Base-by-base conservation (phyloP, 2,113 vertebrate genomes). In the Limnothrissa miodon region DNA sequence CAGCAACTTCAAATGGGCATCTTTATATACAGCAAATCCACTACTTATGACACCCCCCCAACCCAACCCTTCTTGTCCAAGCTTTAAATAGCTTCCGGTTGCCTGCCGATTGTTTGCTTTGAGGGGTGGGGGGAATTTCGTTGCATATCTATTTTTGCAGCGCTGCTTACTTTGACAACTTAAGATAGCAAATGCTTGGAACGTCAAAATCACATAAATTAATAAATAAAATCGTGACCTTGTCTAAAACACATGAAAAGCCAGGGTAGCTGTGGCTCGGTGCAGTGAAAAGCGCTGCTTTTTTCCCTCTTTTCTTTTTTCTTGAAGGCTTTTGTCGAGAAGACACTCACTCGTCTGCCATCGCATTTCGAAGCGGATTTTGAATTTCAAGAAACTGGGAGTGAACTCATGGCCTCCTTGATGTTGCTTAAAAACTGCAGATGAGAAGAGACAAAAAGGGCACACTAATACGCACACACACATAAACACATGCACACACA, bases 381-480 rank as follows among this genome's bases (percentile, higher is more conserved):
- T 82, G 29, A 59, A 84, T 59, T 25, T 84, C 7, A 0, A 53
- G 85, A 74, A 74, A 48, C 36, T 36, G 70, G n/a, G 56, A 56
- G 33, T 78, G 39, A 82, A 46, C 42, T 53, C 23, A 25, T 33
- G 23, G 42, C 44, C 56, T 39, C 48, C 56, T 21, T 79, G 70
- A 83, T 66, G 82, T 84, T 36, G 66, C 66, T 74, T 74, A 39
- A 74, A 74, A 33, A 74, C 29, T 2, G 66, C 13, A 36, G 66
- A 74, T 13, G 33, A 74, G 29, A 74, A 23, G 51, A 56, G 51
- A 56, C 51, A 56, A 29, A 74, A 36, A 74, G 66, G 48, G 70
- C 78, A 81, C 82, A 81, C 83, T 45, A 79, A 59, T 53, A 45
- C 39, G 81, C 80, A 79, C 78, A 78, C 59, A 81, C 83, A 87